A percentile compares a stretch with the other conserved stretches of the same genome.
phyloP scores from a whole-genome alignment of 2,888 invertebrate genomes.

The Drosophila neoperkinsi region DNA sequence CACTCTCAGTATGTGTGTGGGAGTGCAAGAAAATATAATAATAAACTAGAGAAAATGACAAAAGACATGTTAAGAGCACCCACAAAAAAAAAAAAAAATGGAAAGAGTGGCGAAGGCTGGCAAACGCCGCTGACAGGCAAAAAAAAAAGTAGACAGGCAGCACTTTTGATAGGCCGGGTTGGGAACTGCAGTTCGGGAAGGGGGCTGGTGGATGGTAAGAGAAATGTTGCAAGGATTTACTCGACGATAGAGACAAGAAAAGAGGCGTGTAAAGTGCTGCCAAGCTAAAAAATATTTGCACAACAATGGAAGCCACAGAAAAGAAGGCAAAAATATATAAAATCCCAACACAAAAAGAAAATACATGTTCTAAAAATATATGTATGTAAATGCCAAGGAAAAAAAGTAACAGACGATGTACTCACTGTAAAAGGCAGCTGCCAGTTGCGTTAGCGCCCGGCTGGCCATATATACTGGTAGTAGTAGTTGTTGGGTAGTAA shows the following conservation, averaged over 20 bases:
- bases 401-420: slow-evolving; percentile 9
- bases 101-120: slow-evolving; percentile 24
- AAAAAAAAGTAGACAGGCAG: slow-evolving; percentile 52
- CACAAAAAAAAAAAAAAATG: slow-evolving; percentile 19
- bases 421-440: slow-evolving; percentile 34
- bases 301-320: slow-evolving; percentile 65
- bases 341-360: slow-evolving; percentile 18
- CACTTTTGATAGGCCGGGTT: slow-evolving; percentile 57
- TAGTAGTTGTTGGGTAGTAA: slow-evolving; percentile 47
- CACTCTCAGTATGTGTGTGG: slow-evolving; percentile 24
- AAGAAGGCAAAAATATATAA: slow-evolving; percentile 30
- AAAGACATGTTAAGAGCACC: slow-evolving; percentile 74
- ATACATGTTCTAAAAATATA: slow-evolving; percentile 10
- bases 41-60: slow-evolving; percentile 73
- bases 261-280: slow-evolving; percentile 64
- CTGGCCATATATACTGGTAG: slow-evolving; percentile 3
- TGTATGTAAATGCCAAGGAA: slow-evolving; percentile 11
- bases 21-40: slow-evolving; percentile 67
- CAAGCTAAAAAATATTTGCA: slow-evolving; percentile 74
- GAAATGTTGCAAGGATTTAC: slow-evolving; percentile 52
- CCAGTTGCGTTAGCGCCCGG: slow-evolving; percentile 26
- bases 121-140: slow-evolving; percentile 55
- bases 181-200: background rate
- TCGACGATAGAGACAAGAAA: slow-evolving; percentile 48
- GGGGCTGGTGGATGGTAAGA: background rate